These are phyloP conservation scores for Cavia aperea DNA, from an alignment of 2,113 vertebrate genomes.

Conservation along the genomic window DNA sequence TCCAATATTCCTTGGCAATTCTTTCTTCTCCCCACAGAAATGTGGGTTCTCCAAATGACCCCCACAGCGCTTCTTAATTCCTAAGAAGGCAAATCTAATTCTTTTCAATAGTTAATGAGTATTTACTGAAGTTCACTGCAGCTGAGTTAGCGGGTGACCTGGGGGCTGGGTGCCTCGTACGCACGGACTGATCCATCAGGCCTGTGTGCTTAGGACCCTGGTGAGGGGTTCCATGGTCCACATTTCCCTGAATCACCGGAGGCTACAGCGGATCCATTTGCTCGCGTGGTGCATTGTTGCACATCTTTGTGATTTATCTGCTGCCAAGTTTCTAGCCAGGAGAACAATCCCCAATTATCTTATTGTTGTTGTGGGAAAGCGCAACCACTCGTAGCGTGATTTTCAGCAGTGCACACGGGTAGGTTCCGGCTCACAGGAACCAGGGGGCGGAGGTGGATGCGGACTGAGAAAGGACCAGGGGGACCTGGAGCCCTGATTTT, in stretches of 20 bases:
- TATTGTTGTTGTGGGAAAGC: slow-evolving; percentile 31
- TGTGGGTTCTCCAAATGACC: not conserved
- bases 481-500: not conserved
- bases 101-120: slow-evolving; percentile 42
- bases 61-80: slow-evolving; percentile 7
- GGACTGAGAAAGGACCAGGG: not conserved
- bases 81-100: slow-evolving; percentile 18
- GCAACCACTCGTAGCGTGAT: not conserved
- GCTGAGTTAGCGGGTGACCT: not conserved
- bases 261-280: not conserved
- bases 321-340: slow-evolving; percentile 26
- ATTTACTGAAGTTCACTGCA: not conserved
- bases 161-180: not conserved
- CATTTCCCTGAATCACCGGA: not conserved
- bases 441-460: too few species aligned
- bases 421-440: not conserved
- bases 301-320: slow-evolving; percentile 33
- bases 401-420: not conserved
- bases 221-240: slow-evolving; percentile 23
- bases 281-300: not conserved
- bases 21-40: slow-evolving; percentile 19
- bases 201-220: not conserved
- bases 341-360: slow-evolving; percentile 29
- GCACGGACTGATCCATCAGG: not conserved
- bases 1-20: slow-evolving; percentile 13